phyloP scores from a whole-genome alignment of 1,140 invertebrate species.

The Eriocheir sinensis region DNA sequence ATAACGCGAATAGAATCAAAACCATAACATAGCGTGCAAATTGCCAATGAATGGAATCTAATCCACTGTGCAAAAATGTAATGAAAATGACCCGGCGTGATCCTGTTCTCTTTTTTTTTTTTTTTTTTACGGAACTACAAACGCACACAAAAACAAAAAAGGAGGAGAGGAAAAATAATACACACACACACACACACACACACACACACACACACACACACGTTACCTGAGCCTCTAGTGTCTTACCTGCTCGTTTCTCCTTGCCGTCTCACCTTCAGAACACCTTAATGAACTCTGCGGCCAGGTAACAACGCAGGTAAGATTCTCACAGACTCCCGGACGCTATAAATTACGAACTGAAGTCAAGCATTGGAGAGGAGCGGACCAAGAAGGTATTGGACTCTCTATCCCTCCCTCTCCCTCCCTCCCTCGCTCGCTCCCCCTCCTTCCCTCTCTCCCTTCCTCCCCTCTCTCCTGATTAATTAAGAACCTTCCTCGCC shows the following conservation, averaged over 20 bases:
- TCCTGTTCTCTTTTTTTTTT: no score
- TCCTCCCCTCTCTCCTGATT: neutral
- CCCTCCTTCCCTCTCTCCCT: no score
- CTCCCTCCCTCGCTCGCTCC: no score
- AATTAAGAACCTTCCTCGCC: conserved; percentile 11
- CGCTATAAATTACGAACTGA: neutral
- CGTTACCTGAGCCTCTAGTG: no score
- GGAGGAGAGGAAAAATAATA: no score
- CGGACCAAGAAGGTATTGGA: no score
- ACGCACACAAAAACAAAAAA: neutral
- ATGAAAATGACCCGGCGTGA: neutral
- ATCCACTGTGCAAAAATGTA: neutral
- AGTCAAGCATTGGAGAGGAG: neutral
- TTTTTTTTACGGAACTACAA: neutral
- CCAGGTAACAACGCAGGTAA: neutral
- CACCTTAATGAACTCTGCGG: conserved; percentile 12
- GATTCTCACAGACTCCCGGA: neutral
- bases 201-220: no score
- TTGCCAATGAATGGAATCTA: neutral
- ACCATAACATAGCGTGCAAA: conserved; percentile 2
- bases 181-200: no score
- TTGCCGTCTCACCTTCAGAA: neutral
- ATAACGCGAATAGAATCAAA: conserved; percentile 11
- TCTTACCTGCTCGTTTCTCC: no score
- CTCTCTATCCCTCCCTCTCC: no score